Evolutionary conservation across 2,797 vertebrate species (phyloP), one percentile per base, ranked within the genome.

Genomic region (Sparidentex hasta): DNA sequence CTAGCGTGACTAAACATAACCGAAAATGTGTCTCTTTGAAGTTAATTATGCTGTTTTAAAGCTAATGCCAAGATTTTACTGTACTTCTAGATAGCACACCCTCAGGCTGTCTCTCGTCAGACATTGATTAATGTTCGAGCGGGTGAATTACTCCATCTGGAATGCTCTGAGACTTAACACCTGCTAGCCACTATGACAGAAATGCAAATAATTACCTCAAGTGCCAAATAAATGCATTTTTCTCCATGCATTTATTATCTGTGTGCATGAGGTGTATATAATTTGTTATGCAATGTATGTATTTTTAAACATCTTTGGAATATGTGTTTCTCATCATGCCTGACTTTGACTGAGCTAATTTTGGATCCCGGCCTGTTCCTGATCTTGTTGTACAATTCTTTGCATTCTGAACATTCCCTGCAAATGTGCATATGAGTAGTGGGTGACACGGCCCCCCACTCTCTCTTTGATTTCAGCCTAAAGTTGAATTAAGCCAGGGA

Each of bases 321-420:
- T 56, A 29, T 38, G 44, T 62, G 29, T 41, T 62, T 82, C 64
- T 66, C 78, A 59, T 70, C 27, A 18, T 66, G 5, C n/a, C 5
- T 52, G 46, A 38, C 48, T 21, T 20, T 44, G 41, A 71, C 51
- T 23, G 44, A 76, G 62, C 54, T 69, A 13, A 78, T 71, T 72
- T 62, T 65, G 51, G 75, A 14, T 8, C 47, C 69, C 7, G 68
- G 21, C 59, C 41, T 46, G 2, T 77, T 76, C 21, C 2, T 43
- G 33, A 72, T 14, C 12, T 55, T 48, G 3, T n/a, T 82, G 75
- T 81, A 33, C 76, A 58, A 86, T 90, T 88, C 68, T 77, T 63
- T 29, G 54, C 82, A 76, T 92, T 90, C 87, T 82, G 78, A 85
- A 84, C 90, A 88, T 90, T 90, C 85, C 71, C 70, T 72, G 7